A percentile compares a stretch with the other conserved stretches of the same genome.
phyloP scores from a whole-genome alignment of 2,888 invertebrate species.

The Chrysolina haemoptera region DNA sequence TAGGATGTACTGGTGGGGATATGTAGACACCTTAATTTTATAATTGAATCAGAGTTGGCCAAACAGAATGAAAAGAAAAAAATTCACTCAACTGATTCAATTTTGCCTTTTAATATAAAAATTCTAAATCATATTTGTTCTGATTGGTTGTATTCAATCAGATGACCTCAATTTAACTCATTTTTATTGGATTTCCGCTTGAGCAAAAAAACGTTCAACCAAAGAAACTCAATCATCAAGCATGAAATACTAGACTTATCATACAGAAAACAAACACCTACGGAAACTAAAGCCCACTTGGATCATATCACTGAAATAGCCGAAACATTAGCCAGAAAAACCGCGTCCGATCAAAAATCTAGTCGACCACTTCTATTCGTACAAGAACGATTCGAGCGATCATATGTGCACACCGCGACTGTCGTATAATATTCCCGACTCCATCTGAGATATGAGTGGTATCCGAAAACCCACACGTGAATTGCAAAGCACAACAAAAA shows the following conservation, averaged over 20 bases:
- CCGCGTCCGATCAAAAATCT: conserved; percentile 3
- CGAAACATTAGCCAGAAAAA: conserved; percentile 3
- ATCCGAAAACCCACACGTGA: conserved; percentile 65
- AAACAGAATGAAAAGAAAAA: too few species aligned
- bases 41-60: too few species aligned
- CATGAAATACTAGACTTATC: neutral
- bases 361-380: conserved; percentile 11
- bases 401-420: conserved; percentile 60
- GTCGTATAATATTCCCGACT: conserved; percentile 58
- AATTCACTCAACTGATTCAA: too few species aligned
- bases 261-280: conserved; percentile 22
- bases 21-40: too few species aligned
- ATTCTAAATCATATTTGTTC: too few species aligned
- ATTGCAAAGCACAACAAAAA: conserved; percentile 60
- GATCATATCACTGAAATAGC: conserved; percentile 19
- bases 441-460: conserved; percentile 61
- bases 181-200: too few species aligned
- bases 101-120: too few species aligned
- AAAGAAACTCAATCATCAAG: too few species aligned
- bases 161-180: too few species aligned
- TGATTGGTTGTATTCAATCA: too few species aligned
- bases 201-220: too few species aligned
- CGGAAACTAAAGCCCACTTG: conserved; percentile 26
- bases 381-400: conserved; percentile 52
- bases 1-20: too few species aligned